phyloP scores from a whole-genome alignment of 1,140 invertebrate species.

The Anagrus nilaparvatae region DNA sequence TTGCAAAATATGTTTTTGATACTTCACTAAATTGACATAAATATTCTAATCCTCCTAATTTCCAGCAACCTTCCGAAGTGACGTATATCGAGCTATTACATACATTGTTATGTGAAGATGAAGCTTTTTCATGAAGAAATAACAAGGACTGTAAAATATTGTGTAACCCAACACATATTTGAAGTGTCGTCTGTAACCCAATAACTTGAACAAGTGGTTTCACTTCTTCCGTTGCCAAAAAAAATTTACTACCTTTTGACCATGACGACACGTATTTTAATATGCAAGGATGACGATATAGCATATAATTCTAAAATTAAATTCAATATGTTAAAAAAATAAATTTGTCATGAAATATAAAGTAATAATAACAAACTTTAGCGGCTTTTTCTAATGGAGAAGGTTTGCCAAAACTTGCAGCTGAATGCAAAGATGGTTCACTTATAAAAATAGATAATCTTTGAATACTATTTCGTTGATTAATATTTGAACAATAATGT shows the following conservation, averaged over 20 bases:
- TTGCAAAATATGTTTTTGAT: conserved; percentile 54
- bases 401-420: conserved; percentile 49
- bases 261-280: conserved; percentile 69
- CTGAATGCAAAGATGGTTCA: conserved; percentile 46
- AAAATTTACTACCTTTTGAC: conserved; percentile 60
- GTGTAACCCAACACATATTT: conserved; percentile 69
- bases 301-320: conserved; percentile 62
- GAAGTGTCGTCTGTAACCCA: conserved; percentile 52
- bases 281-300: conserved; percentile 72
- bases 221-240: conserved; percentile 67
- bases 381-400: conserved; percentile 62
- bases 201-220: conserved; percentile 57
- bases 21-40: conserved; percentile 59
- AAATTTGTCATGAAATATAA: conserved; percentile 3
- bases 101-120: conserved; percentile 72
- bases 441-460: conserved; percentile 64
- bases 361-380: conserved; percentile 41
- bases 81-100: conserved; percentile 71
- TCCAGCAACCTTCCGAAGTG: conserved; percentile 69
- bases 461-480: conserved; percentile 43
- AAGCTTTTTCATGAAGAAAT: conserved; percentile 67
- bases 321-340: background rate
- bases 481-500: conserved; percentile 56
- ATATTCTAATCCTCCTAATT: conserved; percentile 71
- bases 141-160: conserved; percentile 64